Evolutionary conservation across 2,888 invertebrate genomes (phyloP), one percentile per base, ranked within the genome.

Genomic region (Hypolimnas misippus): DNA sequence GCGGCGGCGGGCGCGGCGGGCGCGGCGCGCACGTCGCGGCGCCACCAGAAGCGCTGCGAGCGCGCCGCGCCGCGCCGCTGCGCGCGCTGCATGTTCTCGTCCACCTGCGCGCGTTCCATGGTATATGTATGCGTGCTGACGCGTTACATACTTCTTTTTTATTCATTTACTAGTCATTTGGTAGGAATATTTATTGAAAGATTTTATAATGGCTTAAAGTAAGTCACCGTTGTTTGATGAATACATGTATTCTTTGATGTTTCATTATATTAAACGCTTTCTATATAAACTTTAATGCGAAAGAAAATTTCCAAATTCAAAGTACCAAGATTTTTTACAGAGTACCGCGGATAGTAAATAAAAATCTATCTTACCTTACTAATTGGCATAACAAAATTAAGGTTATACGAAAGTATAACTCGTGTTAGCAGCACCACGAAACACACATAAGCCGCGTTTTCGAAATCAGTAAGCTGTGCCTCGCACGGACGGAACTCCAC

Each of bases 401-500:
- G 93, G 73, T 98, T 96, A 90, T 98, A 99, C 21, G 99, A 98
- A 50, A 99, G 93, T 77, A 99, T 99, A 68, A 98, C 99, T 70
- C 99, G 93, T 0, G 99, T 99, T 67, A 99, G 93, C 52, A 99
- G 93, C 16, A 99, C 99, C 12, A 99, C 96, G 86, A 99, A 99
- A 82, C 98, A 98, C 17, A 98, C 98, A 76, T 98, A 96, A 3
- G 99, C 99, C 0, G 99, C 99, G 92, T 99, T 99, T 92, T 99
- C 99, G 91, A 99, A 99, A 92, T 99, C 99, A 0, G 99, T 99
- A 73, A 99, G 94, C 88, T 99, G 99, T 17, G 98, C 97, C 89
- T 98, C 98, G 84, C 99, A 99, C 44, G 99, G 99, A 29, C 99
- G 95, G 93, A 99, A 99, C 93, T 99, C 99, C 0, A 99, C 99